Conservation (phyloP, 2,888 invertebrate species). For the Microctonus aethiopoides region DNA sequence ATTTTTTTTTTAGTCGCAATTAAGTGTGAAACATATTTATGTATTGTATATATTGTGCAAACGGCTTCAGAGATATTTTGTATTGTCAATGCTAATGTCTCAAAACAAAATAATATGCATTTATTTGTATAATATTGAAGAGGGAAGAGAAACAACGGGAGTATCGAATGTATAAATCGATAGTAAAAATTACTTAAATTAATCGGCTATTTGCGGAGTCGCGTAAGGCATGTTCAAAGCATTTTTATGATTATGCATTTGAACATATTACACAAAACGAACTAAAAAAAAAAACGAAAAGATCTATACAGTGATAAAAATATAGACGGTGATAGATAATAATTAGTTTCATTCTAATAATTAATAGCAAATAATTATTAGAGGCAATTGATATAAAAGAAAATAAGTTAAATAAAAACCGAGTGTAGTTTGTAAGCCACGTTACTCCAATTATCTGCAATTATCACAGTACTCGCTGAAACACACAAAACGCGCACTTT, state of each 20-base stretch:
- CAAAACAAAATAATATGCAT: background rate
- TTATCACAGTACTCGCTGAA: slow-evolving; percentile 67
- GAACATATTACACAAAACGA: slow-evolving; percentile 61
- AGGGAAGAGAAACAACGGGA: slow-evolving; percentile 15
- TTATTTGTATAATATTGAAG: background rate
- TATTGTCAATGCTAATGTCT: background rate
- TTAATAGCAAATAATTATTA: slow-evolving; percentile 47
- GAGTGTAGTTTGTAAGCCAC: slow-evolving; percentile 52
- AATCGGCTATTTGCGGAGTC: slow-evolving; percentile 27
- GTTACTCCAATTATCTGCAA: slow-evolving; percentile 65
- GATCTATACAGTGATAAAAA: slow-evolving; percentile 44
- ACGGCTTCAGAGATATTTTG: background rate
- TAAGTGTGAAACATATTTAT: background rate
- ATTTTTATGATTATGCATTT: slow-evolving; percentile 51
- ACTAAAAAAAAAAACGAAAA: slow-evolving; percentile 40
- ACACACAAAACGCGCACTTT: slow-evolving; percentile 57
- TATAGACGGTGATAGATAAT: slow-evolving; percentile 32
- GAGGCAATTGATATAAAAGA: slow-evolving; percentile 55
- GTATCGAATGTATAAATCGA: slow-evolving; percentile 33
- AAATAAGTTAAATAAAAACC: slow-evolving; percentile 43
- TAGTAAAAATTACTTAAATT: slow-evolving; percentile 30
- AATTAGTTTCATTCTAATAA: slow-evolving; percentile 29
- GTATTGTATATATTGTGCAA: background rate
- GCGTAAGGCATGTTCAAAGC: slow-evolving; percentile 47
- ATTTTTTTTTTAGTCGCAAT: slow-evolving; percentile 4